Conservation (phyloP, 2,888 invertebrate genomes). For the Pemphredon lugubris region DNA sequence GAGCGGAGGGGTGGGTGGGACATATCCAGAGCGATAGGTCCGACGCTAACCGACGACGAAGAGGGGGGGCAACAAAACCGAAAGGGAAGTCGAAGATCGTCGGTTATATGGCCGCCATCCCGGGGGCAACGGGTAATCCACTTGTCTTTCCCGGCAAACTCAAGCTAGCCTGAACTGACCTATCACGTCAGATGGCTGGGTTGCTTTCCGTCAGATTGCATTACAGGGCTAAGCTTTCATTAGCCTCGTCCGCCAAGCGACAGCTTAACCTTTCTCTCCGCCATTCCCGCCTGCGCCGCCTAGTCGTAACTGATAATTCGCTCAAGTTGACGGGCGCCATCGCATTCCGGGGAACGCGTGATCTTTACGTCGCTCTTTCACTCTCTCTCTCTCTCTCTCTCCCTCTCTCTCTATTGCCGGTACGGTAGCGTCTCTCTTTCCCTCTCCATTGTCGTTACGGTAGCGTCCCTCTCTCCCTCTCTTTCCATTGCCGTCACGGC, state of each 20-base stretch:
- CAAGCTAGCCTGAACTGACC: slow-evolving; percentile 66
- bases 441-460: too few species aligned
- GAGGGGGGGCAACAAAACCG: slow-evolving; percentile 54
- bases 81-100: slow-evolving; percentile 63
- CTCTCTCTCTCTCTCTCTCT: too few species aligned
- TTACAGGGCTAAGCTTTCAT: slow-evolving; percentile 75
- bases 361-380: too few species aligned
- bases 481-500: too few species aligned
- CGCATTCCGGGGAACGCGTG: not conserved
- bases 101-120: slow-evolving; percentile 61
- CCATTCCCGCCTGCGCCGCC: slow-evolving; percentile 35
- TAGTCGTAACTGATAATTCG: slow-evolving; percentile 66
- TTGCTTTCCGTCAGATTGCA: slow-evolving; percentile 73
- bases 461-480: too few species aligned
- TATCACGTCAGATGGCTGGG: slow-evolving; percentile 71
- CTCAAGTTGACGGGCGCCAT: slow-evolving; percentile 37
- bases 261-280: slow-evolving; percentile 73
- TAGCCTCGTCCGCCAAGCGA: slow-evolving; percentile 73
- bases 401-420: too few species aligned
- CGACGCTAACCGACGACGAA: slow-evolving; percentile 33
- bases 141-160: slow-evolving; percentile 67
- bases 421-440: too few species aligned
- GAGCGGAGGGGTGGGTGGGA: too few species aligned
- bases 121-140: slow-evolving; percentile 66
- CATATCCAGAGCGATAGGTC: slow-evolving; percentile 45